These are phyloP conservation scores for Excalfactoria chinensis DNA, from an alignment of 2,113 vertebrate genomes.

Conservation along the genomic window DNA sequence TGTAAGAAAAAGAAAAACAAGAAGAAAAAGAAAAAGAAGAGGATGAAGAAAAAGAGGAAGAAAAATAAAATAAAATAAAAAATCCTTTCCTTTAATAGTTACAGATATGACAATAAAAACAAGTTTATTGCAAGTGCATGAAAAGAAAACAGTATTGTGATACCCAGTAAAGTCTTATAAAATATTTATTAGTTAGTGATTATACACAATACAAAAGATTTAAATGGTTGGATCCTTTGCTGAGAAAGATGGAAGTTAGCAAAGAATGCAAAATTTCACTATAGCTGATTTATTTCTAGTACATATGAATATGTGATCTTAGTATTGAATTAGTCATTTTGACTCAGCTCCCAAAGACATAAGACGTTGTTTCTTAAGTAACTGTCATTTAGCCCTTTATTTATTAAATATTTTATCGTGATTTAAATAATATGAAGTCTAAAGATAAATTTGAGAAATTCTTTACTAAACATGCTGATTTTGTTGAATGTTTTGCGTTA, in stretches of 20 bases:
- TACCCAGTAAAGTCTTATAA: constrained; percentile 31
- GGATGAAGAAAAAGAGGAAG: background rate
- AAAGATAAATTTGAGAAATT: background rate
- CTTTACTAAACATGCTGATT: background rate
- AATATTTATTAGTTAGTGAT: constrained; percentile 46
- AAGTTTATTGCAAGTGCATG: background rate
- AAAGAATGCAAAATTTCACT: constrained; percentile 16
- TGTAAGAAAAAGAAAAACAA: background rate
- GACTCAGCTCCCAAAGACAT: background rate
- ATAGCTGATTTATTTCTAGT: background rate
- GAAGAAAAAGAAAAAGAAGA: background rate
- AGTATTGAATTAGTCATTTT: constrained; percentile 20
- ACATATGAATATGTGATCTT: background rate
- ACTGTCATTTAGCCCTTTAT: constrained; percentile 42
- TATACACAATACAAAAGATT: constrained; percentile 9
- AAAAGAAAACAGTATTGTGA: background rate
- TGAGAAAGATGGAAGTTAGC: background rate
- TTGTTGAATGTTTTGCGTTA: background rate
- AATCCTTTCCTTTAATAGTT: background rate
- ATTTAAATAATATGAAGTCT: background rate
- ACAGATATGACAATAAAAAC: constrained; percentile 13
- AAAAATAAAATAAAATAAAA: background rate
- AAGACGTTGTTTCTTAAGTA: background rate
- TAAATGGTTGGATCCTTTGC: constrained; percentile 18
- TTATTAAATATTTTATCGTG: background rate